These are phyloP conservation scores for Myotis davidii DNA, from an alignment of 2,113 vertebrate genomes.

Conservation along the genomic window DNA sequence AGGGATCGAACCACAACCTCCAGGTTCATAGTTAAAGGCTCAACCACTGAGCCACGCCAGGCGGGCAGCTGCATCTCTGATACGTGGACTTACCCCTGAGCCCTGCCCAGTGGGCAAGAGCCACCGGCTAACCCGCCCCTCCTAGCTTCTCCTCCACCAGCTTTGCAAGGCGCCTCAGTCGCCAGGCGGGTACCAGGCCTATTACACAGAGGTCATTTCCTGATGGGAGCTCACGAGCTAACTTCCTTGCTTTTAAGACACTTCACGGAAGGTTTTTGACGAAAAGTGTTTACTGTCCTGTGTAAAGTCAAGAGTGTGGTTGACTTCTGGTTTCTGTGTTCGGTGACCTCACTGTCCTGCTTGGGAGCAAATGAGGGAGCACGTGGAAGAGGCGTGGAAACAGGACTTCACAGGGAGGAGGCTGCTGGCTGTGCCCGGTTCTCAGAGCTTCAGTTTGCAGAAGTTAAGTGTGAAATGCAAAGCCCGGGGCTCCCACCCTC, in stretches of 20 bases:
- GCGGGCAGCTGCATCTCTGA: neutral
- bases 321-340: neutral
- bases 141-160: neutral
- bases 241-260: neutral
- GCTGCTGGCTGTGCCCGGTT: neutral
- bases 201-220: neutral
- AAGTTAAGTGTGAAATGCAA: neutral
- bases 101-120: constrained; percentile 44
- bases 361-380: neutral
- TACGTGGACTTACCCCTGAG: neutral
- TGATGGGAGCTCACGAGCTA: neutral
- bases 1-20: no score
- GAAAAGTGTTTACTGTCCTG: neutral
- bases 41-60: no score
- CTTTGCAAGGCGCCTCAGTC: neutral
- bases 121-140: neutral
- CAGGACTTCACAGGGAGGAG: neutral
- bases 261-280: neutral
- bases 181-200: neutral
- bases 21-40: no score
- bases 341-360: neutral
- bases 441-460: neutral
- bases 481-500: neutral
- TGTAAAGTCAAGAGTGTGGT: neutral
- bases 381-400: neutral